Evolutionary conservation across 2,797 vertebrate species (phyloP).

Genomic region (Darevskia mixta): DNA sequence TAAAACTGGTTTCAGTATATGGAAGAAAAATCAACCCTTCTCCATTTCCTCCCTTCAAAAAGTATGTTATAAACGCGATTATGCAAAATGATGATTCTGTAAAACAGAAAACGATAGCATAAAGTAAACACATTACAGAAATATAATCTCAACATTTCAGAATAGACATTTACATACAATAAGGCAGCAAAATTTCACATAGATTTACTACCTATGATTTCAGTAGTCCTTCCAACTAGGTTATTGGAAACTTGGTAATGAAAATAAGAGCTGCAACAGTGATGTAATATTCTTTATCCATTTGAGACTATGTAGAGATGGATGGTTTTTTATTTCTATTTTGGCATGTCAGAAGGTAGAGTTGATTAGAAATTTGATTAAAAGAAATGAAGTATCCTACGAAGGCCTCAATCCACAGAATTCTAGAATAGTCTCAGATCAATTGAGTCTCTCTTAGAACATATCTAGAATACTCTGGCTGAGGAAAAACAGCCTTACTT

Average conservation of each 20-base stretch:
- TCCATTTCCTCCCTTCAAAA: background rate
- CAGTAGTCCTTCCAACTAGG: background rate
- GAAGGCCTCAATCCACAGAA: background rate
- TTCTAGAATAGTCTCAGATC: background rate
- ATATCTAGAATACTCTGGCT: background rate
- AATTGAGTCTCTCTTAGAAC: background rate
- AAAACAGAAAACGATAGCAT: slow-evolving; percentile 34
- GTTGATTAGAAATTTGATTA: background rate
- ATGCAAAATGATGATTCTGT: slow-evolving; percentile 37
- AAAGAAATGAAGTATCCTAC: background rate
- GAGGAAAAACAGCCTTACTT: background rate
- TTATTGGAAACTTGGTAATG: background rate
- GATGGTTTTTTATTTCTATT: background rate
- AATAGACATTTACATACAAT: slow-evolving; percentile 6
- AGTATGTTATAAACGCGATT: slow-evolving; percentile 1
- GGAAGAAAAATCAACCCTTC: background rate
- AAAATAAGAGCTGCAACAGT: background rate
- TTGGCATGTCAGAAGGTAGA: background rate
- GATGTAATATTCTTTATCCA: background rate
- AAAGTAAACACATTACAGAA: slow-evolving; percentile 3
- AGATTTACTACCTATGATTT: slow-evolving; percentile 18
- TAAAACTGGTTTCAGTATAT: slow-evolving; percentile 47
- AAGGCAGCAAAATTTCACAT: slow-evolving; percentile 24
- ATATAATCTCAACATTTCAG: slow-evolving; percentile 2
- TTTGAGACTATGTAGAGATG: background rate